Base-by-base conservation (phyloP, 2,888 invertebrate genomes). In the Agriopis leucophaearia region DNA sequence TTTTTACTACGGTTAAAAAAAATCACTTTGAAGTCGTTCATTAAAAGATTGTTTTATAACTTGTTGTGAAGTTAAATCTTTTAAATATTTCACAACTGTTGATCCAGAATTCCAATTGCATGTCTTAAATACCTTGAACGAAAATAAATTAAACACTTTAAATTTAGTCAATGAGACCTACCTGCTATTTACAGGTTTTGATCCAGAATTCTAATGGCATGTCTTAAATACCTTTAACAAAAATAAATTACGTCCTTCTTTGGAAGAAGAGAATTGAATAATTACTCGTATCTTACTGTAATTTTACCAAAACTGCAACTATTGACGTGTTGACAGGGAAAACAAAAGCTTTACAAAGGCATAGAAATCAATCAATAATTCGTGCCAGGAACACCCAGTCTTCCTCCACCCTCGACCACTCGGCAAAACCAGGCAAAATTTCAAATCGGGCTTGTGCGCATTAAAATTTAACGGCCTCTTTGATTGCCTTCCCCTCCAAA, bases 371-470 rank as follows among this genome's bases (percentile, higher is more conserved):
- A 36, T 8, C 12, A 58, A 27, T 47, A 40, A 47, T 48, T 75
- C 75, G 76, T 40, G 42, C 45, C 48, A 42, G 81, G 78, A 77
- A 81, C 59, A 80, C 74, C 67, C 58, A 18, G 79, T 84, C 69
- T 86, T 81, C 67, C 44, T 70, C 65, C 73, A 65, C 78, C 80
- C 66, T 66, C 68, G 72, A 70, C 75, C 64, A 78, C 73, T 68
- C 78, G 78, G 91, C 91, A 85, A 92, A 92, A 89, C 85, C 86
- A 81, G 82, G 92, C 92, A 79, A 93, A 92, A 89, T 87, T 89
- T 86, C 44, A 91, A 91, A 92, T 93, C 90, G 89, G 87, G 79
- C 77, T 52, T 50, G 52, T 51, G 57, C 75, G 88, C 83, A 87
- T 83, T 92, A 88, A 92, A 80, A 72, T 44, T 83, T 90, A 81